These are phyloP conservation scores for Coptodon rendalli DNA, from an alignment of 2,113 vertebrate species.

Conservation along the genomic window DNA sequence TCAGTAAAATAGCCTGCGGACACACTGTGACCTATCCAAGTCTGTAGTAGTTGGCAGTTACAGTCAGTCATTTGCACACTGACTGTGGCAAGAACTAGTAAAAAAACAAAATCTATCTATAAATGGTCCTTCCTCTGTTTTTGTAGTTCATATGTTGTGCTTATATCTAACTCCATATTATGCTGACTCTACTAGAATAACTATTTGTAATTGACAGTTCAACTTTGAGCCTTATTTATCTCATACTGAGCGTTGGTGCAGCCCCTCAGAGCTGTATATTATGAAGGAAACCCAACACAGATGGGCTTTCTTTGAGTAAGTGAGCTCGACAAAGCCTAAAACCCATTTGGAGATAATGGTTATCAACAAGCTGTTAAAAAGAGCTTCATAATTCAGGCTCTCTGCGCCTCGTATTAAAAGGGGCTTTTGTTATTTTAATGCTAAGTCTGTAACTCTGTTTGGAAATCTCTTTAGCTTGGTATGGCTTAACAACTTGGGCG, in stretches of 20 bases:
- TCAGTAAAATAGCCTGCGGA: rapidly evolving
- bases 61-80: neutral
- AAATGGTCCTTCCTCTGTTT: neutral
- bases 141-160: neutral
- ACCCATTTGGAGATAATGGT: neutral
- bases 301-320: rapidly evolving
- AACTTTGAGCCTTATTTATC: neutral
- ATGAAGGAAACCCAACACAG: neutral
- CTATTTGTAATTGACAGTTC: neutral
- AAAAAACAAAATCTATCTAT: rapidly evolving
- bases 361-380: neutral
- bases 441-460: neutral
- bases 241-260: neutral
- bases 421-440: neutral
- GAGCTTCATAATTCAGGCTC: neutral
- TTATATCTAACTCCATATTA: neutral
- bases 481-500: neutral
- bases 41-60: neutral
- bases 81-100: neutral
- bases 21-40: neutral
- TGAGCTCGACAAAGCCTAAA: neutral
- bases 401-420: neutral
- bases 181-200: neutral
- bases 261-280: neutral
- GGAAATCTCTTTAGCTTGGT: neutral